A percentile compares a stretch with the other conserved stretches of the same genome.
These are phyloP conservation scores for Troides oblongomaculatus DNA, from an alignment of 2,888 invertebrate genomes.

Conservation along the genomic window DNA sequence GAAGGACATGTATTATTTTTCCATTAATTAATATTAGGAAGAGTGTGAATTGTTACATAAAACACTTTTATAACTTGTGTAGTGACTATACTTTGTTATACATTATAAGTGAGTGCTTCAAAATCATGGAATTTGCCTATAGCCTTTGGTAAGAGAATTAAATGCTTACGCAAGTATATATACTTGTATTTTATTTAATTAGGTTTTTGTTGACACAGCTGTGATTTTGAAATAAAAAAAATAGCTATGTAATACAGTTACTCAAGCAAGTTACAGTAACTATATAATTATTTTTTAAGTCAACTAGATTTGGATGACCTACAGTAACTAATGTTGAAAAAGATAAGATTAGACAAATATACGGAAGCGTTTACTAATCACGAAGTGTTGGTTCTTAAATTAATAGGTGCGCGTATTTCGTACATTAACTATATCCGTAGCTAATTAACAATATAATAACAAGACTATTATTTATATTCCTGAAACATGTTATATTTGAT, in stretches of 20 bases:
- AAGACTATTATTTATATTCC: background rate
- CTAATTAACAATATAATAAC: background rate
- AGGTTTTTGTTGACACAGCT: background rate
- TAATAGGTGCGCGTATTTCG: background rate
- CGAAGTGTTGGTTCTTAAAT: background rate
- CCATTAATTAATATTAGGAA: constrained; percentile 59
- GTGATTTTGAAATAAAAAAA: background rate
- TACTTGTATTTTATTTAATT: constrained; percentile 25
- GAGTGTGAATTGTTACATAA: constrained; percentile 73
- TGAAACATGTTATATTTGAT: background rate
- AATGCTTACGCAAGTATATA: constrained; percentile 26
- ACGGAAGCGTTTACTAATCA: background rate
- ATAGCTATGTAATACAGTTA: background rate
- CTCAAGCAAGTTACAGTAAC: background rate
- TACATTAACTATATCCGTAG: background rate
- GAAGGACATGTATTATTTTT: constrained; percentile 58
- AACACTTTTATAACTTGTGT: constrained; percentile 42
- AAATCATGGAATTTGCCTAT: constrained; percentile 32
- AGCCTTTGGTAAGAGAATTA: constrained; percentile 33
- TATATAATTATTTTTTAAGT: constrained; percentile 1
- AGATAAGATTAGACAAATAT: constrained; percentile 13
- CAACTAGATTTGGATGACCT: background rate
- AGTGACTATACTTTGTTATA: constrained; percentile 23
- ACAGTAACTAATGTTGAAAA: constrained; percentile 5
- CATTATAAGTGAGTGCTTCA: constrained; percentile 20